A percentile compares a stretch with the other conserved stretches of the same genome.
These are phyloP conservation scores for Pipra filicauda DNA, from an alignment of 2,113 vertebrate species.

Conservation along the genomic window DNA sequence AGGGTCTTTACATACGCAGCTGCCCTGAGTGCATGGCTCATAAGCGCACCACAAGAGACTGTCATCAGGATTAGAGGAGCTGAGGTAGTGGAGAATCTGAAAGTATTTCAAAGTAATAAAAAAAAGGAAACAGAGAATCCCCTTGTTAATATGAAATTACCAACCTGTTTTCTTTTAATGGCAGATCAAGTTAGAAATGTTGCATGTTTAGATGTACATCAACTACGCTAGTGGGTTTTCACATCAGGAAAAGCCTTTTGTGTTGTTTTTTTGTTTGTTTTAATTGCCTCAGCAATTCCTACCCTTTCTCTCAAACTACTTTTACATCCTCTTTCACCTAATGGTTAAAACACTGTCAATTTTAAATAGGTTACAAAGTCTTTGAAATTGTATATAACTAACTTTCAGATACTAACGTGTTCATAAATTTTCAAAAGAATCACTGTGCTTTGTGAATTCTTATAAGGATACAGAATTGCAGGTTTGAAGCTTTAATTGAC, in stretches of 20 bases:
- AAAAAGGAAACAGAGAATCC: neutral
- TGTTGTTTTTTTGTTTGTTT: neutral
- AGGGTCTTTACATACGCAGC: neutral
- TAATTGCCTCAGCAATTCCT: neutral
- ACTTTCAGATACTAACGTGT: neutral
- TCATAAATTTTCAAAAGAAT: neutral
- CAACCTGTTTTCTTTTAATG: neutral
- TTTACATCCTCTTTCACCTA: neutral
- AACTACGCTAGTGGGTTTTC: neutral
- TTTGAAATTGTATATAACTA: neutral
- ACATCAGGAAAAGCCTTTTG: neutral
- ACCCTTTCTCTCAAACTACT: neutral
- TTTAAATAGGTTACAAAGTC: neutral
- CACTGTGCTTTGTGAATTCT: neutral
- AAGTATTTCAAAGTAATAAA: neutral
- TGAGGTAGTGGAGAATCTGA: neutral
- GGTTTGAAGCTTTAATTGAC: constrained; percentile 9
- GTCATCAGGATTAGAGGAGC: neutral
- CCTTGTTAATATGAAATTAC: neutral
- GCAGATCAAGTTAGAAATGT: neutral
- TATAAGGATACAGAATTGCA: neutral
- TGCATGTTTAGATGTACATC: neutral
- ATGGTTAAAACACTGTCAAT: neutral
- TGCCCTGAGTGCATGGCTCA: neutral
- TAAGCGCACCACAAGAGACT: neutral